phyloP scores from a whole-genome alignment of 1,140 invertebrate genomes.

The Cecropterus lyciades region DNA sequence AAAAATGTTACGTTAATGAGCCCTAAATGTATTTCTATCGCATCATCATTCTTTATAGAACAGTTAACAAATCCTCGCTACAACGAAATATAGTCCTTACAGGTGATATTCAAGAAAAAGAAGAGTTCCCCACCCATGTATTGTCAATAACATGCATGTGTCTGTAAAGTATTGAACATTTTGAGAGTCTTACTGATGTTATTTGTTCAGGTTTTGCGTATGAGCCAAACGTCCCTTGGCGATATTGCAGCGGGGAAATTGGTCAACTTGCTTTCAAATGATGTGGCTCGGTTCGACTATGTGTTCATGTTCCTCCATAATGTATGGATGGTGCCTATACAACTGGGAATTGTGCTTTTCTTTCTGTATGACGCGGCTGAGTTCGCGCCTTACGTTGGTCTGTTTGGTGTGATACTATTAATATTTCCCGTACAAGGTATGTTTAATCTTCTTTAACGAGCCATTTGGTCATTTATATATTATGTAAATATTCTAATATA shows the following conservation, averaged over 20 bases:
- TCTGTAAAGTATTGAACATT: no score
- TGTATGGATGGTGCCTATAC: slow-evolving; percentile 89
- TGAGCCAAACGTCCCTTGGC: slow-evolving; percentile 87
- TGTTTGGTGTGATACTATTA: slow-evolving; percentile 85
- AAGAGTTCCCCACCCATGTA: no score
- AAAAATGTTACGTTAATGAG: no score
- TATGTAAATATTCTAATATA: no score
- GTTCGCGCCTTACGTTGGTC: slow-evolving; percentile 87
- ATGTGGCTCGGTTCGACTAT: slow-evolving; percentile 88
- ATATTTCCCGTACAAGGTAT: slow-evolving; percentile 88
- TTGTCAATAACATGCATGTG: no score
- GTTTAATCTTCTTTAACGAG: no score
- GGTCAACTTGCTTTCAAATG: slow-evolving; percentile 94
- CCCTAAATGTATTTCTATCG: no score
- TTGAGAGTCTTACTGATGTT: neutral
- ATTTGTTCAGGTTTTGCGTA: slow-evolving; percentile 82
- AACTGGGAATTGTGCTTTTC: slow-evolving; percentile 84
- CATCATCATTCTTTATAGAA: no score
- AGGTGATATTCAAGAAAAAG: no score
- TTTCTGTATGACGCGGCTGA: slow-evolving; percentile 90
- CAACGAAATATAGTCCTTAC: no score
- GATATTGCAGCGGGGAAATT: slow-evolving; percentile 92
- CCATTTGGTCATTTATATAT: no score
- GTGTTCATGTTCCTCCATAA: slow-evolving; percentile 86
- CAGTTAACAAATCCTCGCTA: no score